These are phyloP conservation scores for Drepanosiphum platanoidis DNA, from an alignment of 2,888 invertebrate genomes.

Conservation along the genomic window DNA sequence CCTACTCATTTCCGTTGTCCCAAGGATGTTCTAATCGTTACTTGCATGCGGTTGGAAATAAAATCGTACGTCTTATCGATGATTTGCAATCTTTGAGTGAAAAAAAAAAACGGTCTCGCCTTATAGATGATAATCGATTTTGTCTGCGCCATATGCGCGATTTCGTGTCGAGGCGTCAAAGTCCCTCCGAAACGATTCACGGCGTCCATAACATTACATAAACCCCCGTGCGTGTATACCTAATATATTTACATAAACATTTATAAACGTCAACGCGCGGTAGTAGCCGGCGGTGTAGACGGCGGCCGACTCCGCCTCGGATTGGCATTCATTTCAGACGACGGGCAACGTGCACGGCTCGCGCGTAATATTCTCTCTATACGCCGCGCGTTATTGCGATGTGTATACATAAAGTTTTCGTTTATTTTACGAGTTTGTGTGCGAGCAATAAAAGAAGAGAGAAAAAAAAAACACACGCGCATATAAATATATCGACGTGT, in stretches of 20 bases:
- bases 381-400: neutral
- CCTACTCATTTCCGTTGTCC: conserved; percentile 10
- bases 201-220: neutral
- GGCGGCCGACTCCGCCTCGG: neutral
- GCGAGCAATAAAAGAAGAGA: neutral
- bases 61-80: neutral
- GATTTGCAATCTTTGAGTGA: neutral
- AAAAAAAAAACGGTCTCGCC: neutral
- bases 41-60: neutral
- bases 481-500: neutral
- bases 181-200: neutral
- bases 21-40: neutral
- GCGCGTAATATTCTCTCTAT: neutral
- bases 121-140: neutral
- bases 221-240: no score
- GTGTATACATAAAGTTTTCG: neutral
- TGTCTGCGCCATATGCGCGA: neutral
- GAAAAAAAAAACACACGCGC: neutral
- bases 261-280: neutral
- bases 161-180: neutral
- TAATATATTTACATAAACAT: neutral
- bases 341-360: neutral
- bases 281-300: neutral
- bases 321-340: neutral
- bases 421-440: neutral